These are phyloP conservation scores for Oscheius myriophilus DNA, from an alignment of 2,888 invertebrate genomes.

Conservation along the genomic window DNA sequence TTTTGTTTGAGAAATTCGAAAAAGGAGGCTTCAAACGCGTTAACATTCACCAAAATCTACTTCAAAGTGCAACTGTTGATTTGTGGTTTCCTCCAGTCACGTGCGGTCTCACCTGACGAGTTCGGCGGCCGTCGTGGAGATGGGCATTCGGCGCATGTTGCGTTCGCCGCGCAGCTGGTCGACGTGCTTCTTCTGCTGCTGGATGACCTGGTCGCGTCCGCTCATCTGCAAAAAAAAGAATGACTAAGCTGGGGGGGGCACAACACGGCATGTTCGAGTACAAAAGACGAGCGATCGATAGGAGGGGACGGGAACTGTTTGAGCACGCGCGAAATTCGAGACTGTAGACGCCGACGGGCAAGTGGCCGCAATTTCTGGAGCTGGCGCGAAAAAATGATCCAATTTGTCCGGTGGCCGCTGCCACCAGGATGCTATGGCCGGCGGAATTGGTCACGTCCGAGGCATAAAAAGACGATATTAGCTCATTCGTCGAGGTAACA, in stretches of 20 bases:
- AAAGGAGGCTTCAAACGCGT: too few species aligned
- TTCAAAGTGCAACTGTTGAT: too few species aligned
- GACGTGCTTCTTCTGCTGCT: conserved; percentile 34
- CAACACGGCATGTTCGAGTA: too few species aligned
- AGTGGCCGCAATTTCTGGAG: background rate
- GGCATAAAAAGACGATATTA: background rate
- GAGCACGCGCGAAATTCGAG: background rate
- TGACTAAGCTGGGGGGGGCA: too few species aligned
- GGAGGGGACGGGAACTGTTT: conserved; percentile 6
- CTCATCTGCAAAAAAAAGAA: conserved; percentile 14
- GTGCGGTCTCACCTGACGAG: conserved; percentile 44
- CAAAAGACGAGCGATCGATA: background rate
- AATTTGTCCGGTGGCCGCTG: background rate
- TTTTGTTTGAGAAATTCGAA: too few species aligned
- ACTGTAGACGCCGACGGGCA: background rate
- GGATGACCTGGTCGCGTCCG: conserved; percentile 30
- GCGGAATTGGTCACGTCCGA: background rate
- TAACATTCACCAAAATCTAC: too few species aligned
- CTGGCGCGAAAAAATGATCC: conserved; percentile 2
- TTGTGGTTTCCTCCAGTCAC: too few species aligned
- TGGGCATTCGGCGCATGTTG: conserved; percentile 40
- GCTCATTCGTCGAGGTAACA: background rate
- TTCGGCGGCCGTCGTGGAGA: conserved; percentile 48
- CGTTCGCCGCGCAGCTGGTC: conserved; percentile 56
- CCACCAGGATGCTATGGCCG: background rate